These are phyloP conservation scores for Poecilia latipinna DNA, from an alignment of 2,113 vertebrate species.

Conservation along the genomic window DNA sequence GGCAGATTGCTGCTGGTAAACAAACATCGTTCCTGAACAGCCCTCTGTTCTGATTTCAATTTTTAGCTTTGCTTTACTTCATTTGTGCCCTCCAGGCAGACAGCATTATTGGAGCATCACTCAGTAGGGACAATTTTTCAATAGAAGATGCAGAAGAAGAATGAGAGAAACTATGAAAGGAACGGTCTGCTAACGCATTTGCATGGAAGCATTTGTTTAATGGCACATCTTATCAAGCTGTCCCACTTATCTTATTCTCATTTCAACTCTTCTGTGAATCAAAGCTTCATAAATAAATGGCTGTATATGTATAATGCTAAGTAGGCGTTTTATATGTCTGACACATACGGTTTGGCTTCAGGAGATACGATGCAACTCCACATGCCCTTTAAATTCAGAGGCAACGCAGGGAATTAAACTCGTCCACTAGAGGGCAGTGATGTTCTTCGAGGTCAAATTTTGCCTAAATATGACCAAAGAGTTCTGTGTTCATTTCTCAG, in stretches of 20 bases:
- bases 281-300: no score
- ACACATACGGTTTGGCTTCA: no score
- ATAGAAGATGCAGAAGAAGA: background rate
- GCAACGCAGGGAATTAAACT: background rate
- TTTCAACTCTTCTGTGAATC: no score
- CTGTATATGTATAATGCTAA: no score
- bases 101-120: background rate
- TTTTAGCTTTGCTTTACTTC: background rate
- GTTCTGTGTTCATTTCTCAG: background rate
- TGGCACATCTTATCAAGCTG: no score
- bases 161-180: background rate
- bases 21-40: background rate
- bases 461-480: background rate
- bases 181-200: background rate
- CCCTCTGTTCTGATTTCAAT: background rate
- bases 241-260: no score
- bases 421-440: constrained; percentile 41
- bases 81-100: background rate
- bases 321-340: no score
- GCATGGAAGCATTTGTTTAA: no score
- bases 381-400: background rate
- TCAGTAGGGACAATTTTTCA: background rate
- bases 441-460: constrained; percentile 3
- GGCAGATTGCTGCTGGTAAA: background rate
- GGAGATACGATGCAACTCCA: no score